Conservation (phyloP, 1,140 invertebrate species). For the Diabrotica undecimpunctata region DNA sequence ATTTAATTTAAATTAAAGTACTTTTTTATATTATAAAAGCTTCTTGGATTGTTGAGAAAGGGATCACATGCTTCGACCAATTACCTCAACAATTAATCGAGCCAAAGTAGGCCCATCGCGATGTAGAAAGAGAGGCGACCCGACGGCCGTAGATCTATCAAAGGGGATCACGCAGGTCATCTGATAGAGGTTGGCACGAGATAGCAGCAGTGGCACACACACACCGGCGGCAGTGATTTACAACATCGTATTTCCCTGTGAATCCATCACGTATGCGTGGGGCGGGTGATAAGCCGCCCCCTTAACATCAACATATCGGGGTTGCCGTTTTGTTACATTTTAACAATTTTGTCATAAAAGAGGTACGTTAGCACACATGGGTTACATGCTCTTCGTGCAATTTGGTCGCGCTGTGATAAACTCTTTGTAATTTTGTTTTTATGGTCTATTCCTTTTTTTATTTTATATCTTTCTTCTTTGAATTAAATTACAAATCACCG, state of each 20-base stretch:
- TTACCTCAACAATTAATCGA: conserved; percentile 15
- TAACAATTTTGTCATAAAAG: too few relatives aligned
- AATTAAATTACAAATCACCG: too few relatives aligned
- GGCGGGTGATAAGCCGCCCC: neutral
- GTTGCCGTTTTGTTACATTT: neutral
- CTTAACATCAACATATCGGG: neutral
- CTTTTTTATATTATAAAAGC: too few relatives aligned
- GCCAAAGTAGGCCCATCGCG: neutral
- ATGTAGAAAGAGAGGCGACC: conserved; percentile 7
- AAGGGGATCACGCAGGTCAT: conserved; percentile 37
- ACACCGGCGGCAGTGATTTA: conserved; percentile 36
- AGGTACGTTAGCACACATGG: too few relatives aligned
- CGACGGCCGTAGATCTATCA: conserved; percentile 30
- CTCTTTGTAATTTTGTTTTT: too few relatives aligned
- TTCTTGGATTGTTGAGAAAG: too few relatives aligned
- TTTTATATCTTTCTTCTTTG: too few relatives aligned
- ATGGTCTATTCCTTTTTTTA: too few relatives aligned
- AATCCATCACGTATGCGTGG: conserved; percentile 34
- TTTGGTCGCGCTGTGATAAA: too few relatives aligned
- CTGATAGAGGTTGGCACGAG: conserved; percentile 35
- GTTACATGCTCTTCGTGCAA: too few relatives aligned
- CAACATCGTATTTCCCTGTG: conserved; percentile 36
- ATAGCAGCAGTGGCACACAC: conserved; percentile 19
- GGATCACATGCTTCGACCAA: conserved; percentile 7
- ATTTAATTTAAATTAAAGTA: too few relatives aligned